Base-by-base conservation (phyloP, 2,888 invertebrate genomes). In the Cistogaster globosa region DNA sequence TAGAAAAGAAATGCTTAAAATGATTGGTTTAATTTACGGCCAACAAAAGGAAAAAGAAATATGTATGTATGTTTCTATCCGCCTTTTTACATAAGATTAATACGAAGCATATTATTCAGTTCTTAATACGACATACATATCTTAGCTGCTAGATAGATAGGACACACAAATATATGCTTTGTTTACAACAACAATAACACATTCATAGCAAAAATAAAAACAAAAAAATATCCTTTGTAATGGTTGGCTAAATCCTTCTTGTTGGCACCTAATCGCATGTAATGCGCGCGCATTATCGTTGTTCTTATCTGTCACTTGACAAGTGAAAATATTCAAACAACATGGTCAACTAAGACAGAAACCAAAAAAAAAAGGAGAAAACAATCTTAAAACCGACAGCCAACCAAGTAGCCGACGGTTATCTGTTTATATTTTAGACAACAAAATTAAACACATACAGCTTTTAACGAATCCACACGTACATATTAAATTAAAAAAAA, bases 231-330 rank as follows among this genome's bases (percentile, higher is more conserved):
- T 88, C 86, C 88, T 89, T 87, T 86, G 87, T 88, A 86, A 89
- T 88, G 91, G 91, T 91, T 91, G 91, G 91, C 88, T 91, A 90
- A 91, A 90, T 89, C 90, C 91, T 89, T 87, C 88, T 87, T 87
- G 79, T 76, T 88, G 88, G 90, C 90, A 91, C 90, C 92, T 92
- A 92, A 92, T 92, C 91, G 90, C 91, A 90, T 91, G 90, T 92
- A 92, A 92, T 92, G 92, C 92, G 93, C 92, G 92, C 92, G 92
- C 92, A 92, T 92, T 91, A 92, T 92, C 91, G 90, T 86, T 88
- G 89, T 91, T 91, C 90, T 82, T 82, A 82, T 82, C 82, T 76
- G 63, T 58, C 67, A 74, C 72, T 76, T 58, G 45, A 72, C 77
- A 45, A 62, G 68, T 45, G 38, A 48, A 68, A 78, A 57, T 26